These are phyloP conservation scores for Charadrius vociferus DNA, from an alignment of 2,113 vertebrate species.

Conservation along the genomic window DNA sequence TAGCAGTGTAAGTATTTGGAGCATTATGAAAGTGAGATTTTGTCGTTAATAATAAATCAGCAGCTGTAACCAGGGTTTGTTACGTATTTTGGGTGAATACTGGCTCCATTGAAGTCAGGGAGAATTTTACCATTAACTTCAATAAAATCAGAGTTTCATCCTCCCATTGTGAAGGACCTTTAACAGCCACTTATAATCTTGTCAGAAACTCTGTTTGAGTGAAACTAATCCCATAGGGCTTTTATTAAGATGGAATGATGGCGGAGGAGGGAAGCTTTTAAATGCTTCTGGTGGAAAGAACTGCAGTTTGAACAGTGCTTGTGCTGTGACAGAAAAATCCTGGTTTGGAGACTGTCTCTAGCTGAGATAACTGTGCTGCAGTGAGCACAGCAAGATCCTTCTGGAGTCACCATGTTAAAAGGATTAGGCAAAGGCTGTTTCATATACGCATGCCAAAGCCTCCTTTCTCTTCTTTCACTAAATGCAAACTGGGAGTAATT, in stretches of 20 bases:
- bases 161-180: neutral
- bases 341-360: neutral
- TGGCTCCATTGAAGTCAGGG: neutral
- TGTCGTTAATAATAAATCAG: neutral
- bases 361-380: neutral
- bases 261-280: conserved; percentile 10
- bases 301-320: neutral
- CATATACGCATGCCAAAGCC: neutral
- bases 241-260: conserved; percentile 3
- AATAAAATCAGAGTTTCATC: neutral
- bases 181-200: neutral
- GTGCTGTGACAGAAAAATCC: neutral
- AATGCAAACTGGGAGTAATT: neutral
- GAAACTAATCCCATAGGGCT: conserved; percentile 16
- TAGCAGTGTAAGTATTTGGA: neutral
- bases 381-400: neutral
- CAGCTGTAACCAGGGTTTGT: neutral
- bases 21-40: neutral
- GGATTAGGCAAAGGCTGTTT: neutral
- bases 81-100: neutral
- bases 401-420: neutral
- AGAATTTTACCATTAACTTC: conserved; percentile 5
- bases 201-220: conserved; percentile 5
- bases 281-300: neutral
- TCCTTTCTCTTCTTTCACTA: neutral